phyloP scores from a whole-genome alignment of 2,797 vertebrate species.

The Lepidocolaptes lacrymiger region DNA sequence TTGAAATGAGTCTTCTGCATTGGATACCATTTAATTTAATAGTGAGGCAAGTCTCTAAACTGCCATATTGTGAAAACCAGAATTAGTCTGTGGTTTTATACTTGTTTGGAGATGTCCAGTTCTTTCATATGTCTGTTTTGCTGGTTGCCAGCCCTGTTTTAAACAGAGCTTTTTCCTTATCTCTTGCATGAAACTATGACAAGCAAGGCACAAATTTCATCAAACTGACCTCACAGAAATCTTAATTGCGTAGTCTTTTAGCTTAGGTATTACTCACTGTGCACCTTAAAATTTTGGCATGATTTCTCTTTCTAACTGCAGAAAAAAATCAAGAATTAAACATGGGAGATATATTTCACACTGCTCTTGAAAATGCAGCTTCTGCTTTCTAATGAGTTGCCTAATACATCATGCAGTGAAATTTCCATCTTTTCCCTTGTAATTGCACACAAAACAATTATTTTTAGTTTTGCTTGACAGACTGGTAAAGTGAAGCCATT shows the following conservation, averaged over 20 bases:
- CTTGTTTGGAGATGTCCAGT: background rate
- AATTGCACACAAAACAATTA: slow-evolving; percentile 1
- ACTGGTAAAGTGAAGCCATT: slow-evolving; percentile 7
- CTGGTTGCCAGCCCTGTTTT: background rate
- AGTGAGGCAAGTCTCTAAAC: background rate
- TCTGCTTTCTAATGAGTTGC: background rate
- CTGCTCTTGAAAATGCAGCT: background rate
- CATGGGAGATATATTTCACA: background rate
- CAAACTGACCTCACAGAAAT: background rate
- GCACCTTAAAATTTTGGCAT: background rate
- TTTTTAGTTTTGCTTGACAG: slow-evolving; percentile 33
- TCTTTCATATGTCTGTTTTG: background rate
- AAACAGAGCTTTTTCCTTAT: background rate
- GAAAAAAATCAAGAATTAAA: background rate
- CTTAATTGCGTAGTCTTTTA: background rate
- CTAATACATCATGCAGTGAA: background rate
- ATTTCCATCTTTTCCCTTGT: background rate
- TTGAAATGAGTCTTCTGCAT: background rate
- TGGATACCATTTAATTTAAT: background rate
- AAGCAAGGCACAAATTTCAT: background rate
- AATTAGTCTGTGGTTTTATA: background rate
- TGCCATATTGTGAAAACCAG: background rate
- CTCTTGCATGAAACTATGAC: background rate
- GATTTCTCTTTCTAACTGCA: background rate
- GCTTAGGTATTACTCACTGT: background rate